Evolutionary conservation across 2,888 invertebrate genomes (phyloP).

Genomic region (Seira sanloemensis): DNA sequence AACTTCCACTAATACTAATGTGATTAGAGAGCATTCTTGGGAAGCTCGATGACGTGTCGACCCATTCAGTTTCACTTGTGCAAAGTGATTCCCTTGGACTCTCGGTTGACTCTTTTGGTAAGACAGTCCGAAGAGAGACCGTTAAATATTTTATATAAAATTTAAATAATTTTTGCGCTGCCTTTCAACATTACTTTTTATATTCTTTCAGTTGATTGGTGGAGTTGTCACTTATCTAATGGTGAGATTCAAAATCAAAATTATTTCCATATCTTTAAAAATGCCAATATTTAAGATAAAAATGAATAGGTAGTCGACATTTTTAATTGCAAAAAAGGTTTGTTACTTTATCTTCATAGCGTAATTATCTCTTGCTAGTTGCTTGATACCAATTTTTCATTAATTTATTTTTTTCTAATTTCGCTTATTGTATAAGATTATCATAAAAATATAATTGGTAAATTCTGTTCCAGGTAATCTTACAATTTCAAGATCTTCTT

Average conservation of each 20-base stretch:
- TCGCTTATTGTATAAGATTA: too few relatives aligned
- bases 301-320: too few relatives aligned
- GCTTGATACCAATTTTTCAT: too few relatives aligned
- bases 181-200: neutral
- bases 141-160: neutral
- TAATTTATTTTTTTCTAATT: too few relatives aligned
- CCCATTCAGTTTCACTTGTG: constrained; percentile 35
- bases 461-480: too few relatives aligned
- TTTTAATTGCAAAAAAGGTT: too few relatives aligned
- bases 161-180: neutral
- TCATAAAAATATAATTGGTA: too few relatives aligned
- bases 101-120: constrained; percentile 33
- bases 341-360: too few relatives aligned
- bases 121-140: neutral
- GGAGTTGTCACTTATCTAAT: constrained; percentile 46
- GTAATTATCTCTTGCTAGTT: too few relatives aligned
- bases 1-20: neutral
- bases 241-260: too few relatives aligned
- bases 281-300: too few relatives aligned
- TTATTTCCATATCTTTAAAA: too few relatives aligned
- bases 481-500: constrained; percentile 44
- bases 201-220: constrained; percentile 38
- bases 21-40: constrained; percentile 25
- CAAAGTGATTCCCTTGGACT: constrained; percentile 23
- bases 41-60: constrained; percentile 22